Base-by-base conservation (phyloP, 53 echinoderm and acorn worm species). In the Apostichopus leukothele region DNA sequence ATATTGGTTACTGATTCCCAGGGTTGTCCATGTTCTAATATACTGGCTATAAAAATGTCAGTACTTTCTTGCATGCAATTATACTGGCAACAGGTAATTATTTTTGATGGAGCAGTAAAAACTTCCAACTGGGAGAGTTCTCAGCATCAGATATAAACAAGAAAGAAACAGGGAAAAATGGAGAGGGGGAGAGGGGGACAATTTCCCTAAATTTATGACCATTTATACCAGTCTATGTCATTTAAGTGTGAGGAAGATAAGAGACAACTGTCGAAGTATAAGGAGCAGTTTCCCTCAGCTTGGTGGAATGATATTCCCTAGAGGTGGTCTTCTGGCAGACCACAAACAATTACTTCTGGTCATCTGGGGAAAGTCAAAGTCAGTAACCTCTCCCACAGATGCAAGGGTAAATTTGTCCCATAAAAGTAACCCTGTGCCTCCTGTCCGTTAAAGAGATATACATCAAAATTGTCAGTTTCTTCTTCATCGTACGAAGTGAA, bases 301-400 rank as follows among this genome's bases (percentile, higher is more conserved):
- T 63, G 11, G 63, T 13, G 16, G 12, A 11, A 63, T 13, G 16
- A 63, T 63, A 63, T 13, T 9, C 63, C 63, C 63, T 13, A 13
- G 63, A 16, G 63, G 16, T 63, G 63, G 63, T 26, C 0, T 16
- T 78, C 13, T 52, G n/a, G 9, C 7, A 52, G 78, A 78, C 51
- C 78, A 78, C 78, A 78, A 78, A 26, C 39, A 52, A 9, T 78
- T 78, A 13, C 18, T n/a, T 78, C 10, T 78, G 16, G 63, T 63
- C 63, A 63, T 11, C 12, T 4, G 63, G 63, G 11, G 0, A 16
- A 13, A 8, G 63, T 63, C 63, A 63, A 63, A 63, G 63, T 63
- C 63, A 63, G 63, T 63, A 63, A 63, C 63, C 63, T 63, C 63
- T 16, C 63, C 11, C 16, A 63, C 12, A 16, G 63, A 63, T 7